phyloP scores from a whole-genome alignment of 1,140 invertebrate species.

The Pseudoatta argentina region DNA sequence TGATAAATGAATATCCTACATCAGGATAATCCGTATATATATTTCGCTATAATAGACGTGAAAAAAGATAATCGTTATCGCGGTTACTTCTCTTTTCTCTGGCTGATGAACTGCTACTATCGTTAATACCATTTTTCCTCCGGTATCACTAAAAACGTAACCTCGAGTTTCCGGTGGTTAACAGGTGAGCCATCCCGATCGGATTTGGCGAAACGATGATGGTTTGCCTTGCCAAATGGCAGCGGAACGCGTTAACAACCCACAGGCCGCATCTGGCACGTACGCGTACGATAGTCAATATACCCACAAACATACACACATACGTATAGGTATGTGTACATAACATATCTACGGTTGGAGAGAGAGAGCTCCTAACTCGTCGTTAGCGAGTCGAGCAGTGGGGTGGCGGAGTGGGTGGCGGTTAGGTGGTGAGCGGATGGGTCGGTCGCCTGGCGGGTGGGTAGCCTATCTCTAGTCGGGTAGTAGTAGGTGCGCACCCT shows the following conservation, averaged over 20 bases:
- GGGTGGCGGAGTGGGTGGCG: slow-evolving; percentile 74
- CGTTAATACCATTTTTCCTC: slow-evolving; percentile 8
- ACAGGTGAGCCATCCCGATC: slow-evolving; percentile 52
- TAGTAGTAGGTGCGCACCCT: slow-evolving; percentile 82
- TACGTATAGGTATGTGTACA: not conserved
- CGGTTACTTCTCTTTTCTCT: not conserved
- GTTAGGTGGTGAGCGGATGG: slow-evolving; percentile 65
- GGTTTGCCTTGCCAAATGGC: slow-evolving; percentile 48
- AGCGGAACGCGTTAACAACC: slow-evolving; percentile 53
- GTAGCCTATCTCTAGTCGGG: slow-evolving; percentile 73
- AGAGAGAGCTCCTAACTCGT: slow-evolving; percentile 69
- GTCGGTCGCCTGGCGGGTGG: slow-evolving; percentile 64
- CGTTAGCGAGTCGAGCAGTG: slow-evolving; percentile 77
- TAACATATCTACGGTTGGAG: slow-evolving; percentile 38
- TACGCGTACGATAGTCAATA: slow-evolving; percentile 45
- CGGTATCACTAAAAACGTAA: slow-evolving; percentile 3
- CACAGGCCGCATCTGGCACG: slow-evolving; percentile 49
- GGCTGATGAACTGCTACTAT: not conserved
- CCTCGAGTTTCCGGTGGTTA: slow-evolving; percentile 23
- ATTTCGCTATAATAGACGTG: not conserved
- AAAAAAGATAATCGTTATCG: slow-evolving; percentile 22
- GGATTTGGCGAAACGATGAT: slow-evolving; percentile 30
- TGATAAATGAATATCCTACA: slow-evolving; percentile 6
- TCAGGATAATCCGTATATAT: not conserved
- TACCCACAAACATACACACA: not conserved